A percentile compares a stretch with the other conserved stretches of the same genome.
Evolutionary conservation across 2,113 vertebrate genomes (phyloP).

Genomic region (Turdus rufiventris): DNA sequence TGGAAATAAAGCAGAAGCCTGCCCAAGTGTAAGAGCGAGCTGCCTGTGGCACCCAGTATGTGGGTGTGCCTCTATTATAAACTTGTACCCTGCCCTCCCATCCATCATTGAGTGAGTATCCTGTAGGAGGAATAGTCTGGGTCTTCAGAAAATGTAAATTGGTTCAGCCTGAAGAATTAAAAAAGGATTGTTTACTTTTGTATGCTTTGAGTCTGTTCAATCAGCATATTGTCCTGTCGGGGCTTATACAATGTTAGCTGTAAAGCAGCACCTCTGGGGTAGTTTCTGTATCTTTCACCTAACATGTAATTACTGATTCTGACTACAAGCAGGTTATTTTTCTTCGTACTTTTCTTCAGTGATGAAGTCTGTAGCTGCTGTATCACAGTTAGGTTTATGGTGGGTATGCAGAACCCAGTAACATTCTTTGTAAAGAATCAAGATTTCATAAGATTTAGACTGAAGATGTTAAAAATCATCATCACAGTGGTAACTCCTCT

Average conservation of each 20-base stretch:
- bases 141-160: neutral
- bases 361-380: neutral
- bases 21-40: accelerated
- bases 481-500: neutral
- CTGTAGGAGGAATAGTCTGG: neutral
- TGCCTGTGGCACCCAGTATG: accelerated
- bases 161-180: neutral
- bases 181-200: neutral
- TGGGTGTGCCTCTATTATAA: neutral
- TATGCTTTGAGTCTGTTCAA: neutral
- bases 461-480: neutral
- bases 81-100: neutral
- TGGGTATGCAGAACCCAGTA: neutral
- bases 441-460: neutral
- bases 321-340: neutral
- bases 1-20: neutral
- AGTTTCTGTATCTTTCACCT: neutral
- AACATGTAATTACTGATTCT: neutral
- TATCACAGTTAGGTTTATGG: neutral
- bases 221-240: neutral
- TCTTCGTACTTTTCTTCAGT: neutral
- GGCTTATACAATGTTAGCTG: neutral
- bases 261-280: neutral
- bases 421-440: neutral
- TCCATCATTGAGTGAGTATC: neutral